Evolutionary conservation across 2,888 invertebrate species (phyloP).

Genomic region (Eupithecia vulgata): DNA sequence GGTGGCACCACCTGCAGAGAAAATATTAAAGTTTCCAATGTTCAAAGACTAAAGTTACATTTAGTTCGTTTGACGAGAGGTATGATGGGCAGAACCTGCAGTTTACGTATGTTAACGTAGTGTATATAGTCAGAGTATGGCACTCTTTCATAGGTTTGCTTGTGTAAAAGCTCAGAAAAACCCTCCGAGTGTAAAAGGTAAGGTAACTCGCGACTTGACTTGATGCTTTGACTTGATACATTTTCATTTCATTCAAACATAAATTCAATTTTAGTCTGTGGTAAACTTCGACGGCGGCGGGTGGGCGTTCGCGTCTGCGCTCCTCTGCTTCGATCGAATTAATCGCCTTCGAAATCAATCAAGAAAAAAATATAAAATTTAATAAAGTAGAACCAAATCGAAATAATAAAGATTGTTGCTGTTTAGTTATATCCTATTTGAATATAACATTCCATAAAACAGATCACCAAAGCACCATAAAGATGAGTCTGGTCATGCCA

Average conservation of each 20-base stretch:
- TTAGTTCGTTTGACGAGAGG: too few relatives aligned
- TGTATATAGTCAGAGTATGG: too few relatives aligned
- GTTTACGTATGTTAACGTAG: too few relatives aligned
- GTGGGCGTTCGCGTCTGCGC: conserved; percentile 40
- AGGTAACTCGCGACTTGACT: not conserved
- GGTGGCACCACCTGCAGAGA: too few relatives aligned
- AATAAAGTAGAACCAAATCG: conserved; percentile 25
- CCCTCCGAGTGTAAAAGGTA: too few relatives aligned
- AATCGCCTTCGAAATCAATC: conserved; percentile 33
- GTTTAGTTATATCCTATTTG: not conserved
- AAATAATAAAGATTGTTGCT: not conserved
- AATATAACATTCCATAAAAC: conserved; percentile 7
- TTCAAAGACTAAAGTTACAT: too few relatives aligned
- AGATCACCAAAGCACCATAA: conserved; percentile 30
- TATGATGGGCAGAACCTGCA: too few relatives aligned
- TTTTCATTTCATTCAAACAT: not conserved
- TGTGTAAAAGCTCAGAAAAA: not conserved
- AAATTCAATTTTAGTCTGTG: conserved; percentile 37
- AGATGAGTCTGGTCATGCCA: conserved; percentile 46
- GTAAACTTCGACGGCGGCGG: conserved; percentile 25
- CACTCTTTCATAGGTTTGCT: not conserved
- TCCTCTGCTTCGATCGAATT: conserved; percentile 12
- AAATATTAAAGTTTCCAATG: too few relatives aligned
- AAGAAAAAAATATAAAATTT: conserved; percentile 15
- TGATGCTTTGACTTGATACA: not conserved